Evolutionary conservation across 2,888 invertebrate genomes (phyloP).

Genomic region (Drosophila picticornis): DNA sequence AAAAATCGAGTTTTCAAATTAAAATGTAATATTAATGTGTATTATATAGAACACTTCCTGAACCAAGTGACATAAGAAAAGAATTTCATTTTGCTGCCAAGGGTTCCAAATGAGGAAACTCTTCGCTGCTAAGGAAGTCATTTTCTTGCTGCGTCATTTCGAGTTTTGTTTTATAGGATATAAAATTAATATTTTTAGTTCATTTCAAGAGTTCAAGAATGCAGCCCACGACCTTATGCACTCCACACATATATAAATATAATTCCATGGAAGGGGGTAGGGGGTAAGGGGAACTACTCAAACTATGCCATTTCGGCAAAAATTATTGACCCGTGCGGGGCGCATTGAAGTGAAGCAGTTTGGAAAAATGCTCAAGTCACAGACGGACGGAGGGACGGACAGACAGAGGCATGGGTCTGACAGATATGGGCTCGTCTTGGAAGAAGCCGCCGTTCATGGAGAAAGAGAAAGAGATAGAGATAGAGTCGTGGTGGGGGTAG

Average conservation of each 20-base stretch:
- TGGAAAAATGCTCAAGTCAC: conserved; percentile 77
- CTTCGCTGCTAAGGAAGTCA: conserved; percentile 21
- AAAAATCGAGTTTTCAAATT: background rate
- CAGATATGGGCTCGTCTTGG: conserved; percentile 51
- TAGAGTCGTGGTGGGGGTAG: background rate
- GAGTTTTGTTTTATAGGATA: conserved; percentile 18
- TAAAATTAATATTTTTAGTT: conserved; percentile 42
- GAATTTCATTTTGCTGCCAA: conserved; percentile 1
- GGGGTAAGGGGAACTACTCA: background rate
- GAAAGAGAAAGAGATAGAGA: background rate
- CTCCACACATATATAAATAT: conserved; percentile 26
- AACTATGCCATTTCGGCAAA: conserved; percentile 46
- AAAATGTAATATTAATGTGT: background rate
- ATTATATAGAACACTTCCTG: background rate
- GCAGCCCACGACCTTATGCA: conserved; percentile 64
- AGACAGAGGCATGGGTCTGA: conserved; percentile 38
- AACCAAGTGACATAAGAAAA: background rate
- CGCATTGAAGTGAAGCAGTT: conserved; percentile 73
- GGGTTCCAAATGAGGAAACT: background rate
- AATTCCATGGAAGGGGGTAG: background rate
- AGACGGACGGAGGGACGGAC: conserved; percentile 5
- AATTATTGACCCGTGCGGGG: conserved; percentile 71
- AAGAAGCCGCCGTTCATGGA: conserved; percentile 29
- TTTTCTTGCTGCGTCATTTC: conserved; percentile 41
- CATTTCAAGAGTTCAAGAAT: conserved; percentile 47